Base-by-base conservation (phyloP, 2,113 vertebrate genomes). In the Apistogramma diplotaenia region DNA sequence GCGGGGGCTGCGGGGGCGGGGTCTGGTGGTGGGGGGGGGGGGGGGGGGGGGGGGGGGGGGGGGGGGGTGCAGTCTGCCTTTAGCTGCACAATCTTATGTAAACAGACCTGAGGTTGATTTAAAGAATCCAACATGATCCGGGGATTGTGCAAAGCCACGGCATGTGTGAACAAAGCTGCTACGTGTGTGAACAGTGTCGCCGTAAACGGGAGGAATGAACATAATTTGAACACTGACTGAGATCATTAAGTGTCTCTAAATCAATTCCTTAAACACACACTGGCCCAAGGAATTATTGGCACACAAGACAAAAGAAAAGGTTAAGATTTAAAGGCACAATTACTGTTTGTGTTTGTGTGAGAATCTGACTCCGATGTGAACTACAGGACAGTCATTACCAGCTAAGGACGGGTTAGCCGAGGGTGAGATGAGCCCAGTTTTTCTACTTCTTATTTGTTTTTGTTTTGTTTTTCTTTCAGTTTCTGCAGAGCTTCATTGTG, bases 81-180 rank as follows among this genome's bases (percentile, higher is more conserved):
- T 31, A 78, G 27, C 53, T 31, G 29, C 33, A 4, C 29, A 18
- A 25, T 21, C 78, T 88, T 74, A 84, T 16, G 65, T 60, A 83
- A 90, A 86, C 82, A 87, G 16, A 78, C 61, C 37, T 53, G 55
- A 80, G 54, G 74, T 27, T 58, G 43, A 80, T 13, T 78, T 71
- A 33, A 54, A 57, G 75, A 81, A 33, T 51, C 23, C 51, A n/a
- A 43, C 25, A 12, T 21, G 1, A 55, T 43, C 43, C 21, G 3
- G 5, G 61, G 23, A 51, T 75, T 43, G 25, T 4, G 19, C 18
- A 65, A 43, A 73, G 61, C 27, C 1, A 16, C 8, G 10, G 79
- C 25, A 19, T 18, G 13, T 53, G 37, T 58, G 35, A 76, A 61
- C 35, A 37, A 55, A 67, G 62, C 40, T 46, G 10, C 37, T 7